Conservation (phyloP, 1,140 invertebrate genomes). For the Zaprionus ornatus region DNA sequence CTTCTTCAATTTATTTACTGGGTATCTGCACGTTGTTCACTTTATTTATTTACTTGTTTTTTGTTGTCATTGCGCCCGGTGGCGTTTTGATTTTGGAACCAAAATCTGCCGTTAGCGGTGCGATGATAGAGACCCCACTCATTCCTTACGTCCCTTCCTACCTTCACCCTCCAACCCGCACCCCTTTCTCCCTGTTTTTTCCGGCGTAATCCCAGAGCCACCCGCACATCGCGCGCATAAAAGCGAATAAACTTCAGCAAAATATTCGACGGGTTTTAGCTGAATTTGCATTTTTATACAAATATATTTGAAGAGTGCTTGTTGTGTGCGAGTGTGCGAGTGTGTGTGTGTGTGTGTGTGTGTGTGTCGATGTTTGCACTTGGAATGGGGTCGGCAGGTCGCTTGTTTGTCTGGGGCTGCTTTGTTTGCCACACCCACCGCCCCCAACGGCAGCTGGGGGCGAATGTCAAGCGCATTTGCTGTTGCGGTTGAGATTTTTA, state of each 20-base stretch:
- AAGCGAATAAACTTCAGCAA: slow-evolving; percentile 67
- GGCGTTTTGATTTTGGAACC: slow-evolving; percentile 76
- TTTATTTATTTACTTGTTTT: slow-evolving; percentile 26
- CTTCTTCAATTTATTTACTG: neutral
- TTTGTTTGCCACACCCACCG: slow-evolving; percentile 36
- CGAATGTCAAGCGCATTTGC: slow-evolving; percentile 68
- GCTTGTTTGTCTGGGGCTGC: slow-evolving; percentile 63
- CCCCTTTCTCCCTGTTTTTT: neutral
- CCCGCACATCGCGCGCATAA: slow-evolving; percentile 49
- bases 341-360: slow-evolving; percentile 1
- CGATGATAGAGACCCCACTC: slow-evolving; percentile 20
- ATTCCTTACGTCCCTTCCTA: neutral
- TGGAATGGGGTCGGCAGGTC: slow-evolving; percentile 18
- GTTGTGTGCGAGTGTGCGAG: slow-evolving; percentile 29
- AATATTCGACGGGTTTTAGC: slow-evolving; percentile 79
- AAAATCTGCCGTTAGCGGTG: slow-evolving; percentile 57
- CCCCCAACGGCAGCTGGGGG: slow-evolving; percentile 3
- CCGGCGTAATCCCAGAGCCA: slow-evolving; percentile 39
- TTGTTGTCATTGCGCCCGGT: slow-evolving; percentile 52
- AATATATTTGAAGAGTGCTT: slow-evolving; percentile 79
- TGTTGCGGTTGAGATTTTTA: slow-evolving; percentile 66
- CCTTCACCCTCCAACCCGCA: neutral
- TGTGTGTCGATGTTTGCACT: neutral
- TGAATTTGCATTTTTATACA: slow-evolving; percentile 82
- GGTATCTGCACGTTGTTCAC: slow-evolving; percentile 11